A percentile compares a stretch with the other conserved stretches of the same genome.
These are phyloP conservation scores for Microdon myrmicae DNA, from an alignment of 2,888 invertebrate genomes.

Conservation along the genomic window DNA sequence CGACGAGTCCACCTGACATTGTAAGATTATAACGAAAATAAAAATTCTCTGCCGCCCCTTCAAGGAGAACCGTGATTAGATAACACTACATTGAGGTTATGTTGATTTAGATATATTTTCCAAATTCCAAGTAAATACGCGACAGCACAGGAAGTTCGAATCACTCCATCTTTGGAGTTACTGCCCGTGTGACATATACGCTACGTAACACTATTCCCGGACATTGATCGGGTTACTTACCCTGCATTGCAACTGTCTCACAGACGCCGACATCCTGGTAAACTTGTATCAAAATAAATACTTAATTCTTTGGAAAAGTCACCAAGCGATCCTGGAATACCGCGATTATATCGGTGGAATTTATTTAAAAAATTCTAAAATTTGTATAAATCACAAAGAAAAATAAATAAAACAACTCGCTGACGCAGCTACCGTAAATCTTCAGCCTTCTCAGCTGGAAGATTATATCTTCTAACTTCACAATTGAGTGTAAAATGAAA, in stretches of 20 bases:
- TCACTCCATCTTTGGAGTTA: background rate
- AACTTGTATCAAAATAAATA: slow-evolving; percentile 45
- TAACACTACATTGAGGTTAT: slow-evolving; percentile 43
- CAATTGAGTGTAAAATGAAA: slow-evolving; percentile 53
- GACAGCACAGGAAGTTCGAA: background rate
- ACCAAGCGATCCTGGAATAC: too few relatives aligned
- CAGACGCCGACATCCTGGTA: slow-evolving; percentile 59
- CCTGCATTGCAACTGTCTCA: slow-evolving; percentile 62
- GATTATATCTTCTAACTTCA: slow-evolving; percentile 64
- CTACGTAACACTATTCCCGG: slow-evolving; percentile 13
- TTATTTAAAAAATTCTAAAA: slow-evolving; percentile 45
- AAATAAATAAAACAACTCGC: too few relatives aligned
- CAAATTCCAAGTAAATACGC: background rate
- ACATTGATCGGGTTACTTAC: slow-evolving; percentile 54
- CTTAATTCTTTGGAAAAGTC: too few relatives aligned
- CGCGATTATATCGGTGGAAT: slow-evolving; percentile 25
- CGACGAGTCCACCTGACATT: too few relatives aligned
- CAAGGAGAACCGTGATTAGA: slow-evolving; percentile 43
- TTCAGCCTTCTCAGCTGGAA: slow-evolving; percentile 68
- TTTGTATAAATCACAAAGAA: slow-evolving; percentile 48
- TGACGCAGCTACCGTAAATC: too few relatives aligned
- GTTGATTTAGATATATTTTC: slow-evolving; percentile 24
- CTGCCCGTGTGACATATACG: background rate
- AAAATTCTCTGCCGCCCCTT: slow-evolving; percentile 21
- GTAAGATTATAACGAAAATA: too few relatives aligned